These are phyloP conservation scores for Saccostrea echinata DNA, from an alignment of 1,140 invertebrate species.

Conservation along the genomic window DNA sequence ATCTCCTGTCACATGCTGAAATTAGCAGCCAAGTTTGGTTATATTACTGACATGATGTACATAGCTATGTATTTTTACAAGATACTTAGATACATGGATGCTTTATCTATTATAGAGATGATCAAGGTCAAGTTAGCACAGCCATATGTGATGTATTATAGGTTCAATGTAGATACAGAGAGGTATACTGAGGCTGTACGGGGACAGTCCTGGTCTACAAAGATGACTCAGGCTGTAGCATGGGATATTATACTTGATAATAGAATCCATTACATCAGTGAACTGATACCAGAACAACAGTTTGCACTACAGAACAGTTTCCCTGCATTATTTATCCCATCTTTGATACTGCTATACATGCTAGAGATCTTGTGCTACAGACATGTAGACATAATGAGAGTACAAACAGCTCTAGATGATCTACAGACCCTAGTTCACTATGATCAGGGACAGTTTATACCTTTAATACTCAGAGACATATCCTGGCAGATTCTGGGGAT, in stretches of 20 bases:
- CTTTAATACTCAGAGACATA: neutral
- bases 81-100: neutral
- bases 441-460: neutral
- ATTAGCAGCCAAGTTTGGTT: neutral
- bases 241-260: neutral
- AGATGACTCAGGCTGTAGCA: neutral
- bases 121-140: neutral
- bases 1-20: neutral
- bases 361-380: neutral
- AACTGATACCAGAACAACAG: neutral
- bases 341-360: neutral
- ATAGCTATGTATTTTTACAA: constrained; percentile 14
- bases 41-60: neutral
- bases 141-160: neutral
- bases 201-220: neutral
- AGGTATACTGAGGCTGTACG: neutral
- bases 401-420: neutral
- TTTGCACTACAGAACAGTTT: neutral
- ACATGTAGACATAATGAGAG: neutral
- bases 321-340: neutral
- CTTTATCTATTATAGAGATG: neutral
- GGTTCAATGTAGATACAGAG: neutral
- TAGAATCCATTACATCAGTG: neutral
- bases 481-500: constrained; percentile 33
- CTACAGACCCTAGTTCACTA: neutral